Percentiles rank a stretch among this genome's conserved stretches.
These are phyloP conservation scores for Trichonephila inaurata DNA, from an alignment of 1,140 invertebrate species.

Conservation along the genomic window DNA sequence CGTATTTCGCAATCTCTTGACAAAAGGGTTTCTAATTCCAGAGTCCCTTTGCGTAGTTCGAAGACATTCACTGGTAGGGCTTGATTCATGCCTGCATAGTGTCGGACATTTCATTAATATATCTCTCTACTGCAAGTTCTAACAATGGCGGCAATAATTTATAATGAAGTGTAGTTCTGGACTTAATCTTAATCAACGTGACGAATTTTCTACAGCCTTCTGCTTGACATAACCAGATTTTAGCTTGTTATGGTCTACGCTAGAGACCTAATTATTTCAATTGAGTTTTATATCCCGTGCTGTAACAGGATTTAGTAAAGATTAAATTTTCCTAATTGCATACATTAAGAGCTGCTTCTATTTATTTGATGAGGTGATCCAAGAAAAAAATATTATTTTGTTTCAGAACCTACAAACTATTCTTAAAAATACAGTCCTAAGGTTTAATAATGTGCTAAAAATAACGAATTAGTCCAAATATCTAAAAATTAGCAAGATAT, in stretches of 20 bases:
- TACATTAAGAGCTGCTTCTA: background rate
- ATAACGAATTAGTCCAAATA: too few species aligned
- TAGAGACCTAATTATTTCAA: background rate
- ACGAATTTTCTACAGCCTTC: slow-evolving; percentile 17
- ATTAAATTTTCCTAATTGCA: background rate
- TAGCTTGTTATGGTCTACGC: background rate
- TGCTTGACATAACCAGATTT: background rate
- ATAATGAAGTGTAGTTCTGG: slow-evolving; percentile 43
- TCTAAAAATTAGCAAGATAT: too few species aligned
- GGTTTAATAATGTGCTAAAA: too few species aligned
- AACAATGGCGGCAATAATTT: slow-evolving; percentile 43
- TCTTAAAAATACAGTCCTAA: too few species aligned
- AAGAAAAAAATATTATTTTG: too few species aligned
- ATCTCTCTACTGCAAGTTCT: slow-evolving; percentile 23
- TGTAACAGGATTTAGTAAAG: background rate
- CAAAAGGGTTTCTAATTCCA: background rate
- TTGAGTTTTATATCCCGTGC: background rate
- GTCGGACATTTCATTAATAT: slow-evolving; percentile 45
- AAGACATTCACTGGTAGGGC: background rate
- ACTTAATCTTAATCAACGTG: slow-evolving; percentile 34
- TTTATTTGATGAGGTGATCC: background rate
- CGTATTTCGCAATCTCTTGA: slow-evolving; percentile 45
- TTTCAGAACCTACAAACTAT: too few species aligned
- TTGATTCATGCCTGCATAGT: background rate
- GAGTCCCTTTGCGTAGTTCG: background rate